Evolutionary conservation across 2,113 vertebrate genomes (phyloP).

Genomic region (Scytalopus superciliaris): DNA sequence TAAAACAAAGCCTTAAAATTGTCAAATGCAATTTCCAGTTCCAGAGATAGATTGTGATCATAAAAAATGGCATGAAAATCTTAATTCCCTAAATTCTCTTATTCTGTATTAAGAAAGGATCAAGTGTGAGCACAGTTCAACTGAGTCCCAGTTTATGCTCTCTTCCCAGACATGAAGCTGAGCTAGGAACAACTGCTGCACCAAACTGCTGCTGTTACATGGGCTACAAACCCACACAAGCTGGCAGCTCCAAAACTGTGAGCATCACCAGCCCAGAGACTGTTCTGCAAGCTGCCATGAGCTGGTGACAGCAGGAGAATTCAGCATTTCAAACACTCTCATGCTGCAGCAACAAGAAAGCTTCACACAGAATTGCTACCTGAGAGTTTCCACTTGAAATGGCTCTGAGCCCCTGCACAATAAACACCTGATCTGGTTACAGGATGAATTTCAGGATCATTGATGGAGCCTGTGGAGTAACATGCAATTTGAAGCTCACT

Average conservation of each 20-base stretch:
- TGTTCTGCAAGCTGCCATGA: neutral
- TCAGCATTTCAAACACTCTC: neutral
- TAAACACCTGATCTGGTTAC: neutral
- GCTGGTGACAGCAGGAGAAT: neutral
- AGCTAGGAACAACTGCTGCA: neutral
- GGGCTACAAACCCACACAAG: neutral
- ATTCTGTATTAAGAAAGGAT: neutral
- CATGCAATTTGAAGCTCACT: neutral
- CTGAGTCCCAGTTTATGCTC: neutral
- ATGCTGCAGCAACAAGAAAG: neutral
- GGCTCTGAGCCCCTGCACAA: accelerated
- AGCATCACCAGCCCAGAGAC: neutral
- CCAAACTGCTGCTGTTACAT: neutral
- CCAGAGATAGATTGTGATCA: neutral
- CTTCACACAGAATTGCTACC: neutral
- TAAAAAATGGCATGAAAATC: neutral
- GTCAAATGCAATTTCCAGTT: neutral
- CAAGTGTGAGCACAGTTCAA: neutral
- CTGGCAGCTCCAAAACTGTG: slow-evolving; percentile 5
- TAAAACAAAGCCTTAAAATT: neutral
- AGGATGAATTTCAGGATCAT: neutral
- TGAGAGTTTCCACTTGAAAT: neutral
- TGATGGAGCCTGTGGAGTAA: neutral
- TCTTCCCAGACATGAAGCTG: neutral
- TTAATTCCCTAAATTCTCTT: neutral